phyloP scores from a whole-genome alignment of 2,888 invertebrate genomes.

The Ophion costatus region DNA sequence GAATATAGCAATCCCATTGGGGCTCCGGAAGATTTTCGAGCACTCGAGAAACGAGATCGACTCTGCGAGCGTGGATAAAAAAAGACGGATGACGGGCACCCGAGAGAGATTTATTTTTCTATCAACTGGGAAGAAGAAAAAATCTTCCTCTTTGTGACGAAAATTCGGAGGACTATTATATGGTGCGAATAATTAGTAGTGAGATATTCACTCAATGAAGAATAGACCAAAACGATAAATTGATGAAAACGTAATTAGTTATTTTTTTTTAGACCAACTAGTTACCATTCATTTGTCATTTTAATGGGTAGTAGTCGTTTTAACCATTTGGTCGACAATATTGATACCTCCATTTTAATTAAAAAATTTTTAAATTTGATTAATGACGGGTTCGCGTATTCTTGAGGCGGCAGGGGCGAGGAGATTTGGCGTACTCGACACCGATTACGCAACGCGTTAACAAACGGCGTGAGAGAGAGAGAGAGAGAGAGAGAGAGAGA shows the following conservation, averaged over 20 bases:
- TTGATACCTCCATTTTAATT: background rate
- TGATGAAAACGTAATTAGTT: background rate
- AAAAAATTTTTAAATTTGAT: background rate
- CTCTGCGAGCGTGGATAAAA: slow-evolving; percentile 46
- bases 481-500: slow-evolving; percentile 68
- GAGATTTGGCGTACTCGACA: slow-evolving; percentile 23
- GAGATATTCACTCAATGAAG: background rate
- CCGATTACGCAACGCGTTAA: slow-evolving; percentile 78
- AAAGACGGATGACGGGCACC: slow-evolving; percentile 32
- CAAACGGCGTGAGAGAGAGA: slow-evolving; percentile 74
- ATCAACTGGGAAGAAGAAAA: background rate
- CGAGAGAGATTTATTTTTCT: background rate
- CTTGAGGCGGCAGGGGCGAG: background rate
- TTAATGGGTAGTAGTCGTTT: background rate
- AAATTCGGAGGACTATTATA: background rate
- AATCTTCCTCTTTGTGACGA: background rate
- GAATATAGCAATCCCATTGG: slow-evolving; percentile 62
- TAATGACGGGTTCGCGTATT: slow-evolving; percentile 38
- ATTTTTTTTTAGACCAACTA: background rate
- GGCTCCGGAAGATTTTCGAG: slow-evolving; percentile 39
- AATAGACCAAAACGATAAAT: background rate
- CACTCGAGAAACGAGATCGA: slow-evolving; percentile 53
- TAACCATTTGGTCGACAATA: slow-evolving; percentile 1
- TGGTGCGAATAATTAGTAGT: background rate
- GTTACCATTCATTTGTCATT: background rate